Evolutionary conservation across 2,797 vertebrate genomes (phyloP).

Genomic region (Myotis findleyi): DNA sequence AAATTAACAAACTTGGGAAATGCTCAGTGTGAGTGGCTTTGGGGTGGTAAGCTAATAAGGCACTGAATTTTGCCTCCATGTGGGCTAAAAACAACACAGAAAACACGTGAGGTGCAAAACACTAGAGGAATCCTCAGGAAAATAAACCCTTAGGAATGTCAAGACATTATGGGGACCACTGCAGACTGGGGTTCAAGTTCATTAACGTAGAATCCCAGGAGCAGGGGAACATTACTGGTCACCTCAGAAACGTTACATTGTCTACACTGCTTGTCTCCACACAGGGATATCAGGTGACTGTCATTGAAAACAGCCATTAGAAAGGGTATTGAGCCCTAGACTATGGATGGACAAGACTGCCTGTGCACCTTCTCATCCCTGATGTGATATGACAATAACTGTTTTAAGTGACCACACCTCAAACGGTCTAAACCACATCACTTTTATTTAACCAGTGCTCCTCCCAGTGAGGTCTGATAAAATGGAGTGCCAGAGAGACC

Average conservation of each 20-base stretch:
- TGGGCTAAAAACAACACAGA: neutral
- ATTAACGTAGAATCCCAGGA: neutral
- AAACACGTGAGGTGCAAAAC: slow-evolving; percentile 32
- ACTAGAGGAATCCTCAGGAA: neutral
- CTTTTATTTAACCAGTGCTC: neutral
- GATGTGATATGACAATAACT: neutral
- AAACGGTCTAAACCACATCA: neutral
- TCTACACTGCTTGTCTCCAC: neutral
- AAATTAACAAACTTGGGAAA: slow-evolving; percentile 15
- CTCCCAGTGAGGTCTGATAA: neutral
- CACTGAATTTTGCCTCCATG: slow-evolving; percentile 41
- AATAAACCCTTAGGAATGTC: neutral
- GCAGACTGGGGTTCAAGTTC: neutral
- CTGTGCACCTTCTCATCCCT: neutral
- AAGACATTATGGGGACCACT: neutral
- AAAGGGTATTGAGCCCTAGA: neutral
- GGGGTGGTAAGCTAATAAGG: neutral
- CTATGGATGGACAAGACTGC: neutral
- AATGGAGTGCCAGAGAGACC: neutral
- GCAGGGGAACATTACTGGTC: neutral
- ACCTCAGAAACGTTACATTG: neutral
- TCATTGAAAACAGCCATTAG: neutral
- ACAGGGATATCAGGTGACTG: neutral
- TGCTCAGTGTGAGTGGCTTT: neutral
- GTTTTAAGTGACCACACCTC: neutral